Conservation (phyloP, 1,140 invertebrate genomes). For the Drosophila quadrilineata region DNA sequence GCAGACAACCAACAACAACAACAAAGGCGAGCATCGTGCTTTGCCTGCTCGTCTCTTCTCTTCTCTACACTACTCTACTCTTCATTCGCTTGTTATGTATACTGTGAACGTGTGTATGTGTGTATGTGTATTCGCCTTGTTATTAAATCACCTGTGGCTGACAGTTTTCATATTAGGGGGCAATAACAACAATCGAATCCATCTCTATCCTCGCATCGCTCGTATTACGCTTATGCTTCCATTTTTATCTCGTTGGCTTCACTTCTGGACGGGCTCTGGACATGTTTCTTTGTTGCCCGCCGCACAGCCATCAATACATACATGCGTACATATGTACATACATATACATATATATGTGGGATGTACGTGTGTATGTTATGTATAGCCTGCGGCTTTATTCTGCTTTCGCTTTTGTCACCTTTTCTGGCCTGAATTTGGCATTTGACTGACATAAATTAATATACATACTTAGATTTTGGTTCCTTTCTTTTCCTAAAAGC, state of each 20-base stretch:
- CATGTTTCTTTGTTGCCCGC: constrained; percentile 17
- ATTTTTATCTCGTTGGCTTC: constrained; percentile 44
- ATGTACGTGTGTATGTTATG: too few species aligned
- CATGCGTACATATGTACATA: too few species aligned
- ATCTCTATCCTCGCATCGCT: constrained; percentile 43
- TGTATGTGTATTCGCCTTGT: constrained; percentile 36
- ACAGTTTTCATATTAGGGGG: constrained; percentile 63
- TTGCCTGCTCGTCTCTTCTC: background rate
- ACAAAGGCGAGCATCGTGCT: constrained; percentile 24
- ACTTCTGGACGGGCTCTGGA: constrained; percentile 37
- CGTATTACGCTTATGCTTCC: constrained; percentile 4
- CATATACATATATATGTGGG: too few species aligned
- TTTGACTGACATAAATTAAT: constrained; percentile 67
- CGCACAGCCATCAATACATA: too few species aligned
- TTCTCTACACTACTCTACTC: too few species aligned
- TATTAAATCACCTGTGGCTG: constrained; percentile 73
- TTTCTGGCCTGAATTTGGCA: constrained; percentile 49
- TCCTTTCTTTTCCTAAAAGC: too few species aligned
- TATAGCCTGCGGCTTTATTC: constrained; percentile 7
- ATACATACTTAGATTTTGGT: constrained; percentile 43
- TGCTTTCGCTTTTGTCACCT: constrained; percentile 57
- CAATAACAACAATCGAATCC: constrained; percentile 48
- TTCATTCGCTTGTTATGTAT: too few species aligned
- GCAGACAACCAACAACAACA: constrained; percentile 60
- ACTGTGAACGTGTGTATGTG: constrained; percentile 35